Percentiles rank a stretch among this genome's conserved stretches.
Conservation (phyloP, 2,113 vertebrate species). For the Eudyptes chrysolophus region DNA sequence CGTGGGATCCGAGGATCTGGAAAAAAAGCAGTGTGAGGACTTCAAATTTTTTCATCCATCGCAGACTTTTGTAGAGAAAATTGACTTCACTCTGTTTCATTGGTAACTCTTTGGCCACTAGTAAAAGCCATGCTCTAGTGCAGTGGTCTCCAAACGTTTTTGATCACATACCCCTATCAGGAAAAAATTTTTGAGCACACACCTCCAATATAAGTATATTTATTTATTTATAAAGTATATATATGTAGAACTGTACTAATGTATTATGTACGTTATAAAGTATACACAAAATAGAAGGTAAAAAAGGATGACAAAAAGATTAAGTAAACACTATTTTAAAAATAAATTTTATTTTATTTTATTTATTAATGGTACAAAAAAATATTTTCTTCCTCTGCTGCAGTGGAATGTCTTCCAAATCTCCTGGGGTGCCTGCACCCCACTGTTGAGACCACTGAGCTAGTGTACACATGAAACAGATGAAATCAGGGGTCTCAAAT, state of each 20-base stretch:
- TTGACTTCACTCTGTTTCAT: not conserved
- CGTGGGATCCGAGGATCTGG: not conserved
- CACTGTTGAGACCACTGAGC: accelerated
- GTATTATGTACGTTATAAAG: not conserved
- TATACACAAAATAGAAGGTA: not conserved
- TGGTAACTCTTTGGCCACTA: not conserved
- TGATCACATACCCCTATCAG: not conserved
- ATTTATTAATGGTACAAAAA: not conserved
- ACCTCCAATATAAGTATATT: accelerated
- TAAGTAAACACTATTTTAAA: not conserved
- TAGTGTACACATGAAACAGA: accelerated
- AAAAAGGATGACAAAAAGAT: not conserved
- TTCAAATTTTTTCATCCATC: not conserved
- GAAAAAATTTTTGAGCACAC: not conserved
- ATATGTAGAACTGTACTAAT: not conserved
- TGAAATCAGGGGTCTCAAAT: not conserved
- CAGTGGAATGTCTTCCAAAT: not conserved
- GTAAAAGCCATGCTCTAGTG: not conserved
- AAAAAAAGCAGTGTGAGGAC: not conserved
- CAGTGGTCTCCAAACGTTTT: not conserved
- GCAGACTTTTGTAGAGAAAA: not conserved
- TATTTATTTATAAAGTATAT: not conserved
- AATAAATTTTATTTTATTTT: not conserved
- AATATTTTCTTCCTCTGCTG: not conserved
- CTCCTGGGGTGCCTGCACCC: too few species aligned